phyloP scores from a whole-genome alignment of 2,113 vertebrate species.

The Percina caprodes region DNA sequence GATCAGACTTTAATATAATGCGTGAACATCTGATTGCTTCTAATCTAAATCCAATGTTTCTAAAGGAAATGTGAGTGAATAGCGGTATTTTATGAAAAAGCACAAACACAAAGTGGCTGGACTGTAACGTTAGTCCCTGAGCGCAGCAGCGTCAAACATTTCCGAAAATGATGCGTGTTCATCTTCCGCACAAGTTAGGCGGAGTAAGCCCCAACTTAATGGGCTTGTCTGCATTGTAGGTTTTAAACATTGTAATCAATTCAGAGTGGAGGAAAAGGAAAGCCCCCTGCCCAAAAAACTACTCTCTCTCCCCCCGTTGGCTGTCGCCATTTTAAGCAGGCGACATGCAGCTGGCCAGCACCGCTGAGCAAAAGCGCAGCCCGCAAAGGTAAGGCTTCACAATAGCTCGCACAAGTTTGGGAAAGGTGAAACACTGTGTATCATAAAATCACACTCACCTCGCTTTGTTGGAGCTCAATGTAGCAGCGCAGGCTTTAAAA shows the following conservation, averaged over 20 bases:
- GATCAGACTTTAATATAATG: background rate
- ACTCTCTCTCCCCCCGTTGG: constrained; percentile 60
- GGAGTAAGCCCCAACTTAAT: constrained; percentile 71
- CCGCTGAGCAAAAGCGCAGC: constrained; percentile 66
- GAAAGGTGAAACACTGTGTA: constrained; percentile 54
- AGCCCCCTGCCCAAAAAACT: constrained; percentile 56
- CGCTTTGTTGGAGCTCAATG: constrained; percentile 52
- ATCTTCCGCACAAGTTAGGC: constrained; percentile 76
- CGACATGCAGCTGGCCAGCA: constrained; percentile 82
- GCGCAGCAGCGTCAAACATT: constrained; percentile 65
- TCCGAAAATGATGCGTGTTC: constrained; percentile 71
- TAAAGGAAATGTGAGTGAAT: background rate
- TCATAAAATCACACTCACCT: constrained; percentile 78
- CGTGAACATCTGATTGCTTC: background rate
- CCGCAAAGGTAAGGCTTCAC: constrained; percentile 66
- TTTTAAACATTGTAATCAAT: constrained; percentile 35
- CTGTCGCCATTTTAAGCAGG: constrained; percentile 88
- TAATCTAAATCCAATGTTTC: background rate
- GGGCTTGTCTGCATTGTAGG: constrained; percentile 32
- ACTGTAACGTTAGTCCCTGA: constrained; percentile 19
- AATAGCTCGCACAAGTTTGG: constrained; percentile 69
- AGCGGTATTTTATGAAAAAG: constrained; percentile 1
- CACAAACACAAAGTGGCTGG: background rate
- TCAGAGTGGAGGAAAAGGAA: constrained; percentile 47
- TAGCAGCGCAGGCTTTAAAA: constrained; percentile 56